These are phyloP conservation scores for Corythoichthys intestinalis DNA, from an alignment of 2,113 vertebrate genomes.

Conservation along the genomic window DNA sequence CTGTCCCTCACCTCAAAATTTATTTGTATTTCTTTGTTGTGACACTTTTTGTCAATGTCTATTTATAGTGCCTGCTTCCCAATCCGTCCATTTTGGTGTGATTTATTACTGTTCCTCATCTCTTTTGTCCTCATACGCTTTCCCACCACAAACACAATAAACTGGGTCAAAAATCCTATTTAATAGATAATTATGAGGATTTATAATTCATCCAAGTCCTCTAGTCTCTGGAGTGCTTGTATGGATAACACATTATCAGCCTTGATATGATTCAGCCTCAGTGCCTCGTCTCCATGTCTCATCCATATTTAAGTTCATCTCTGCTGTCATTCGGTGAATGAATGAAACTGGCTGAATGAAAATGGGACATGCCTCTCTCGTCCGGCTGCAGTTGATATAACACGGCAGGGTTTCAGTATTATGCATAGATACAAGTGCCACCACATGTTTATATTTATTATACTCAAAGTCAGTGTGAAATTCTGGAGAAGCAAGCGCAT, in stretches of 20 bases:
- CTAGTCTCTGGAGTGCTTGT: constrained; percentile 20
- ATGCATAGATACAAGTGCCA: constrained; percentile 43
- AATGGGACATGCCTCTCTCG: constrained; percentile 31
- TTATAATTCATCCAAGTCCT: constrained; percentile 56
- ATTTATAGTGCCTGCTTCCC: not conserved
- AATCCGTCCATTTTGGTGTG: not conserved
- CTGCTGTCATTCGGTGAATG: constrained; percentile 26
- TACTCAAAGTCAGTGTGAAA: constrained; percentile 17
- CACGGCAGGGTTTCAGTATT: constrained; percentile 37
- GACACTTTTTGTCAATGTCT: too few species aligned
- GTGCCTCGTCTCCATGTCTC: constrained; percentile 4
- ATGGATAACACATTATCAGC: constrained; percentile 8
- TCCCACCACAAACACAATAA: constrained; percentile 8
- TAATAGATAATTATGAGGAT: constrained; percentile 52
- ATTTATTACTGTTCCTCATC: not conserved
- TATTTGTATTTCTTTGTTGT: too few species aligned
- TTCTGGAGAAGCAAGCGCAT: not conserved
- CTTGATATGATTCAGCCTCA: constrained; percentile 14
- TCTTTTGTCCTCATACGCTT: not conserved
- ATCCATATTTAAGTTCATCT: constrained; percentile 1
- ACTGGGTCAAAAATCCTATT: constrained; percentile 42
- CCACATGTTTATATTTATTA: constrained; percentile 48
- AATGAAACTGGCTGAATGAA: constrained; percentile 18
- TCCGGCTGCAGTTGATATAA: constrained; percentile 33
- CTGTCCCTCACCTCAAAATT: too few species aligned